A percentile compares a stretch with the other conserved stretches of the same genome.
phyloP scores from a whole-genome alignment of 2,113 vertebrate genomes.

The Channa maculata region DNA sequence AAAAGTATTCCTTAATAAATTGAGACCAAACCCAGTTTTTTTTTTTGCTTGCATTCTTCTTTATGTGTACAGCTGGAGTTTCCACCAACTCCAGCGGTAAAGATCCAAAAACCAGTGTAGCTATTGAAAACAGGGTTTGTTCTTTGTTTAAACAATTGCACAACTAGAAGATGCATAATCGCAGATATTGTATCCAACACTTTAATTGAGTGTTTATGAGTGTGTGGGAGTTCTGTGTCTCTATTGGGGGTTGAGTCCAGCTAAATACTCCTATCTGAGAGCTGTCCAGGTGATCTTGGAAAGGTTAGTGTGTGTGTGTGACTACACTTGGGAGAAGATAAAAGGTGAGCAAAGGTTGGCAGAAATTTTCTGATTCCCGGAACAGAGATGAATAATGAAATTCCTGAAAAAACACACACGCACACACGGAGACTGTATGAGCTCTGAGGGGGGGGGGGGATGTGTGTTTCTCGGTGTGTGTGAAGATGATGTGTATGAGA shows the following conservation, averaged over 20 bases:
- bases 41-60: no score
- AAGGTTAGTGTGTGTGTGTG: constrained; percentile 15
- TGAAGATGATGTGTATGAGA: not conserved
- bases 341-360: constrained; percentile 67
- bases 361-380: constrained; percentile 65
- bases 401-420: constrained; percentile 56
- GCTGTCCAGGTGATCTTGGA: constrained; percentile 18
- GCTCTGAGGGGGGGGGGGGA: constrained; percentile 50
- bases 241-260: constrained; percentile 3
- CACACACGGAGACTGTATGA: constrained; percentile 10
- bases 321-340: constrained; percentile 48
- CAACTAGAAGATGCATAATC: no score
- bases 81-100: not conserved
- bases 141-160: not conserved
- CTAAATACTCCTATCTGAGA: constrained; percentile 6
- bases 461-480: not conserved
- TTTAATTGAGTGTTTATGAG: not conserved
- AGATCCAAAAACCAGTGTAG: no score
- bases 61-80: no score
- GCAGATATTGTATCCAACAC: not conserved
- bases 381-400: constrained; percentile 78
- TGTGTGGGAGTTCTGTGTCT: not conserved
- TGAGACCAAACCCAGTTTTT: not conserved
- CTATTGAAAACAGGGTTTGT: not conserved
- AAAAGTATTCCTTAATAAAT: not conserved